These are phyloP conservation scores for Pinna nobilis DNA, from an alignment of 1,140 invertebrate species.

Conservation along the genomic window DNA sequence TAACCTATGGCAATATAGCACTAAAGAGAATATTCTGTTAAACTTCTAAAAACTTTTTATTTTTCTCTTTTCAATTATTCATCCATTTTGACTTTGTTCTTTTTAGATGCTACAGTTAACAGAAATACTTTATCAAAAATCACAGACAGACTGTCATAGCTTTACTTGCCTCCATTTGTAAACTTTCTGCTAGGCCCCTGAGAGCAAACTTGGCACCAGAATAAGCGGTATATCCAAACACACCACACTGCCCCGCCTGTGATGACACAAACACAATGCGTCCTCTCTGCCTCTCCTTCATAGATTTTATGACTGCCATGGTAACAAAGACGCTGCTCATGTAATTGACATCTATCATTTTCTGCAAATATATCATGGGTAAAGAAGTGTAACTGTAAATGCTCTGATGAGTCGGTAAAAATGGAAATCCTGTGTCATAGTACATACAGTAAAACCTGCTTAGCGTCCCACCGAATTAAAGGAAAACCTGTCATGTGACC, in stretches of 20 bases:
- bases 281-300: constrained; percentile 74
- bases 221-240: constrained; percentile 95
- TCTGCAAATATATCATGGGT: constrained; percentile 59
- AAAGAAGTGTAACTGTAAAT: too few relatives aligned
- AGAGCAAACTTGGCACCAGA: constrained; percentile 95
- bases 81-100: too few relatives aligned
- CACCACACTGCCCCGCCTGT: constrained; percentile 91
- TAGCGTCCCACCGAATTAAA: too few relatives aligned
- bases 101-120: background rate
- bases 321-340: constrained; percentile 77
- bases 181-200: constrained; percentile 92
- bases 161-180: constrained; percentile 89
- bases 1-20: too few relatives aligned
- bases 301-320: constrained; percentile 76
- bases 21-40: too few relatives aligned
- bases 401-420: too few relatives aligned
- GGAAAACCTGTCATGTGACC: too few relatives aligned
- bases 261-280: constrained; percentile 85
- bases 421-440: too few relatives aligned
- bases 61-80: too few relatives aligned
- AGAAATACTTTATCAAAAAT: background rate
- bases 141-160: too few relatives aligned
- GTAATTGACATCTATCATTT: constrained; percentile 77
- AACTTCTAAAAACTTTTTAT: too few relatives aligned
- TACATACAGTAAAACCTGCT: too few relatives aligned